Evolutionary conservation across 1,140 invertebrate genomes (phyloP).

Genomic region (Colletes latitarsis): DNA sequence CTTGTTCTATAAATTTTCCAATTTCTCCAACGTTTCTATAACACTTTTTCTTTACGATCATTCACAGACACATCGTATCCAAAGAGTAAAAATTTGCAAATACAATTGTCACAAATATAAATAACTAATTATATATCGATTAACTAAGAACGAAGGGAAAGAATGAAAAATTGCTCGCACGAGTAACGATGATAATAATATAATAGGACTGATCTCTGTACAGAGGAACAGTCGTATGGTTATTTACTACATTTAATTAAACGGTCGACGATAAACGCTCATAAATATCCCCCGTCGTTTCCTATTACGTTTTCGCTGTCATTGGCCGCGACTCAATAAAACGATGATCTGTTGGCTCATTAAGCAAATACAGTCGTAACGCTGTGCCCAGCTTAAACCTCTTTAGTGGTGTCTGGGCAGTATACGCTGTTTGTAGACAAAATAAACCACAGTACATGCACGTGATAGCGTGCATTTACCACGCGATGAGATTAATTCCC

Average conservation of each 20-base stretch:
- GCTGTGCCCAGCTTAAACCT: constrained; percentile 21
- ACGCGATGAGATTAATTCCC: constrained; percentile 55
- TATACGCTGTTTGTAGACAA: constrained; percentile 55
- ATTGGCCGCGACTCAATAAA: constrained; percentile 63
- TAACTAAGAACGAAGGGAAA: too few species aligned
- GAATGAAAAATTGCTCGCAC: too few species aligned
- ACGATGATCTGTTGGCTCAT: constrained; percentile 68
- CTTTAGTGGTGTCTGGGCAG: constrained; percentile 21
- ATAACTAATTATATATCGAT: too few species aligned
- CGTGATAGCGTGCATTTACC: constrained; percentile 49
- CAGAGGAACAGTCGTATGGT: background rate
- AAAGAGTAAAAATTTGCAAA: too few species aligned
- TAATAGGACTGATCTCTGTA: background rate
- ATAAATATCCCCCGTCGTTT: constrained; percentile 21
- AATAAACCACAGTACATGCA: constrained; percentile 57
- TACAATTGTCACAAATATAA: too few species aligned
- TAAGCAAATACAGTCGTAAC: constrained; percentile 61
- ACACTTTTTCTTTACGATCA: too few species aligned
- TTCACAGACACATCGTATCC: too few species aligned
- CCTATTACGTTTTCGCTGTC: constrained; percentile 8
- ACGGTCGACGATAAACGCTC: constrained; percentile 5
- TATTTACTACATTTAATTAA: constrained; percentile 24
- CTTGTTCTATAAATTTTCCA: too few species aligned
- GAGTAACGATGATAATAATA: too few species aligned
- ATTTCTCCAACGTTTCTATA: too few species aligned